phyloP scores from a whole-genome alignment of 2,888 invertebrate species.

The Mythimna vitellina region DNA sequence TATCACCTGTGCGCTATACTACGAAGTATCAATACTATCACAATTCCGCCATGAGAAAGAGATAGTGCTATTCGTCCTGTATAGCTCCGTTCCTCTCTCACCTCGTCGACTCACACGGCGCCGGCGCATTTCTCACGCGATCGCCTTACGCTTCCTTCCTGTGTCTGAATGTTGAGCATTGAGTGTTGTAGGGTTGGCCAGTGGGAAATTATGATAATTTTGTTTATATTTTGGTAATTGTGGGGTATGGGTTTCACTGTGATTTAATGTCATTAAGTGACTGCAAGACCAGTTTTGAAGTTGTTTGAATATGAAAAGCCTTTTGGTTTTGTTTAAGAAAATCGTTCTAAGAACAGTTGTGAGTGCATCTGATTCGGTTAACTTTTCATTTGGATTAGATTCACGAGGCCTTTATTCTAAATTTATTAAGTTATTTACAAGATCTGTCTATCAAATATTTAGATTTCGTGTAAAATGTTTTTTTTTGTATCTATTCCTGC shows the following conservation, averaged over 20 bases:
- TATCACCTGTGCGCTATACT: constrained; percentile 57
- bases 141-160: constrained; percentile 90
- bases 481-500: too few relatives aligned
- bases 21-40: background rate
- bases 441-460: too few relatives aligned
- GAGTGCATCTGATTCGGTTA: too few relatives aligned
- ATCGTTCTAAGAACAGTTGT: too few relatives aligned
- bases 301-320: background rate
- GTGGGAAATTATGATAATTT: constrained; percentile 32
- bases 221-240: constrained; percentile 17
- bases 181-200: constrained; percentile 64
- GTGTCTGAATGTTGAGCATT: constrained; percentile 74
- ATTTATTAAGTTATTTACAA: too few relatives aligned
- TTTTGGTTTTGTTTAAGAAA: too few relatives aligned
- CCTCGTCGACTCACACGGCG: constrained; percentile 82
- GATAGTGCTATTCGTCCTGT: background rate
- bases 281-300: background rate
- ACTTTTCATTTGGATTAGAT: too few relatives aligned
- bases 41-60: background rate
- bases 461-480: too few relatives aligned
- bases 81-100: background rate
- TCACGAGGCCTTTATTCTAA: too few relatives aligned
- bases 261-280: background rate
- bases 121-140: constrained; percentile 86
- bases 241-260: constrained; percentile 1